These are phyloP conservation scores for Nephrocerus scutellatus DNA, from an alignment of 2,888 invertebrate genomes.

Conservation along the genomic window DNA sequence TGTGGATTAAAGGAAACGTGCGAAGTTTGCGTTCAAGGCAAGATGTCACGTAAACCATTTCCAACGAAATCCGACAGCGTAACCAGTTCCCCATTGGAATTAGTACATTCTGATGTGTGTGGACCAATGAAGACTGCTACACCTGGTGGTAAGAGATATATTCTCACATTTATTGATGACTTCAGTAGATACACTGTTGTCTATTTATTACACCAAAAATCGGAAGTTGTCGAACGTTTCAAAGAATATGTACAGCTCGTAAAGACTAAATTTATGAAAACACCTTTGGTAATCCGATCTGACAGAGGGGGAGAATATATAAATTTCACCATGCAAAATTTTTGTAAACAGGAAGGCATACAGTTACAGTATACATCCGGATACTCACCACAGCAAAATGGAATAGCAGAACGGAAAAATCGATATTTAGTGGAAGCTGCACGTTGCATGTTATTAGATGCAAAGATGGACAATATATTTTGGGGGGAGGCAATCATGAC, in stretches of 20 bases:
- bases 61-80: too few species aligned
- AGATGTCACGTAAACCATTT: too few species aligned
- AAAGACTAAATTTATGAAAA: neutral
- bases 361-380: neutral
- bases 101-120: too few species aligned
- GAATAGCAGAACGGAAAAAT: too few species aligned
- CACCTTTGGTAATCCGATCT: too few species aligned
- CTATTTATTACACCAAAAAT: neutral
- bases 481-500: neutral
- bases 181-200: constrained; percentile 1
- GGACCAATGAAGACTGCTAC: too few species aligned
- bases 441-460: too few species aligned
- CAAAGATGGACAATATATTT: neutral
- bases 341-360: neutral
- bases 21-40: neutral
- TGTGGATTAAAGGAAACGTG: too few species aligned
- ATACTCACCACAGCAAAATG: too few species aligned
- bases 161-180: constrained; percentile 1
- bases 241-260: neutral
- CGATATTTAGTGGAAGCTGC: too few species aligned
- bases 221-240: neutral
- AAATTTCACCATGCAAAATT: neutral
- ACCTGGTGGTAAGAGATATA: neutral
- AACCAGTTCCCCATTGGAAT: too few species aligned
- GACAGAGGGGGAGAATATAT: neutral